Base-by-base conservation (phyloP, 2,113 vertebrate genomes). In the Malurus elegans region DNA sequence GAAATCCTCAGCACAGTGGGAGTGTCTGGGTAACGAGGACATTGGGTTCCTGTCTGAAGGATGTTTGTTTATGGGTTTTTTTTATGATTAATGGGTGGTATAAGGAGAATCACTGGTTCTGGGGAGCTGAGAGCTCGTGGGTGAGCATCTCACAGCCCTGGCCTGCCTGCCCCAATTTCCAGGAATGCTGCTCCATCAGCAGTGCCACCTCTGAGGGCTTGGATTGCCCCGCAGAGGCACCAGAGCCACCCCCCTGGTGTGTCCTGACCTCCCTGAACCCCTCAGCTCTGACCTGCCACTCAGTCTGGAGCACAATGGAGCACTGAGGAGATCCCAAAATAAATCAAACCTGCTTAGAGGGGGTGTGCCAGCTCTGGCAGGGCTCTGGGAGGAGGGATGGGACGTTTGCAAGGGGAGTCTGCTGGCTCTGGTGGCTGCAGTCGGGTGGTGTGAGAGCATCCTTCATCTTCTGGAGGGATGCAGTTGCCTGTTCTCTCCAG, bases 1-100 rank as follows among this genome's bases (percentile, higher is more conserved):
- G 42, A 21, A 28, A 34, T 8, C 70, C 69, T 38, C 0, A 28
- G 11, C 2, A 12, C 24, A 14, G 28, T 0, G 6, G 3, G 47
- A 48, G 42, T 4, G 36, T 11, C 61, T 60, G 62, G 18, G 12
- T 51, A 21, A 56, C 1, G 0, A 32, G 44, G 56, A 31, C 1
- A 6, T 4, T 65, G 20, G 2, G 65, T 3, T 84, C 45, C 58
- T 53, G n/a, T 38, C 45, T 36, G 67, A 17, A 80, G 73, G 72
- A 48, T 20, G 1, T 32, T 28, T 31, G 20, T 47, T 61, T 17
- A 4, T 86, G 84, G 3, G 25, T 16, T 36, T 66, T 7, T 20
- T 1, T 44, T 61, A 1, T 50, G 73, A 25, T 12, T 61, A 48
- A 20, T n/a, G 45, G 60, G 28, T 61, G 87, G 9, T 42, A 47